Evolutionary conservation across 2,113 vertebrate genomes (phyloP).

Genomic region (Telmatochromis sp.): DNA sequence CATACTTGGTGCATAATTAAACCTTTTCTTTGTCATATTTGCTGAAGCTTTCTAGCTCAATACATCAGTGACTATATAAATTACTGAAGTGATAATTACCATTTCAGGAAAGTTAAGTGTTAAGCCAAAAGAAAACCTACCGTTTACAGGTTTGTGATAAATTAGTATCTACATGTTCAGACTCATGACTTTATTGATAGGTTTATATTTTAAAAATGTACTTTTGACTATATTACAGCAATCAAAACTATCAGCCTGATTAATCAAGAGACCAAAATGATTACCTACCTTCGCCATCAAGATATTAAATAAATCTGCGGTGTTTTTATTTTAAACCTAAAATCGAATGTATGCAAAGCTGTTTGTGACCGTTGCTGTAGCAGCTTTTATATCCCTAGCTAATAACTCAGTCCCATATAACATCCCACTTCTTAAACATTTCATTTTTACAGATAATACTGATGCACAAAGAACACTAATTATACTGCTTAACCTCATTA

Average conservation of each 20-base stretch:
- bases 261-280: slow-evolving; percentile 10
- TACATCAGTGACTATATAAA: background rate
- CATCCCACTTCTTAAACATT: background rate
- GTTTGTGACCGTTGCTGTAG: background rate
- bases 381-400: background rate
- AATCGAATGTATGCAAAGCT: background rate
- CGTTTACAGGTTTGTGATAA: background rate
- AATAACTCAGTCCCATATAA: background rate
- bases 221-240: background rate
- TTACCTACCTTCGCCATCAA: slow-evolving; percentile 50
- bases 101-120: background rate
- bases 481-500: background rate
- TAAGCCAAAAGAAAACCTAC: background rate
- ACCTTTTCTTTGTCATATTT: background rate
- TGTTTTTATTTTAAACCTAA: background rate
- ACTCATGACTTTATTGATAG: background rate
- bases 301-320: background rate
- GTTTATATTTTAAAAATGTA: background rate
- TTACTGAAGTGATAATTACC: background rate
- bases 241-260: background rate
- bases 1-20: background rate
- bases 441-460: background rate
- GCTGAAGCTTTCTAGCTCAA: background rate
- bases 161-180: background rate
- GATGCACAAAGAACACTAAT: background rate